A percentile compares a stretch with the other conserved stretches of the same genome.
phyloP scores from a whole-genome alignment of 2,888 invertebrate species.

The Calameuta idolon region DNA sequence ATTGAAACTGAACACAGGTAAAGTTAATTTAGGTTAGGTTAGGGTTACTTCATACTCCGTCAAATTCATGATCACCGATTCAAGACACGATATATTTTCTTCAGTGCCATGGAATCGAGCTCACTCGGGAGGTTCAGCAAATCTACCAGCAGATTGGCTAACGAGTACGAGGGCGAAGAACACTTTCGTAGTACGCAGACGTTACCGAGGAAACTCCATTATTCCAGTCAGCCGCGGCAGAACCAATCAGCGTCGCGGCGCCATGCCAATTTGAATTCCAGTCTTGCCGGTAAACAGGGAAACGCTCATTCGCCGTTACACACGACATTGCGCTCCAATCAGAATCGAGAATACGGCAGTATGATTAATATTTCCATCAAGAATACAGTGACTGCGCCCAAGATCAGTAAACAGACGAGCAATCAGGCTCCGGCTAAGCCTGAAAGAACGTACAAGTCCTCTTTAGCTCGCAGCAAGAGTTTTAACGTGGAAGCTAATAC shows the following conservation, averaged over 20 bases:
- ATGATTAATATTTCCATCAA: slow-evolving; percentile 76
- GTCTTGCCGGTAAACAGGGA: slow-evolving; percentile 9
- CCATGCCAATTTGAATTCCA: slow-evolving; percentile 25
- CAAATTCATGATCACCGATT: neutral
- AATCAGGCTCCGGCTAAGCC: slow-evolving; percentile 73
- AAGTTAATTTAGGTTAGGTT: slow-evolving; percentile 20
- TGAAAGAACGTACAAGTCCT: slow-evolving; percentile 81
- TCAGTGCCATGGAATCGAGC: slow-evolving; percentile 75
- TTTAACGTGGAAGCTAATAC: slow-evolving; percentile 82
- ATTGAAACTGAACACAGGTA: slow-evolving; percentile 50
- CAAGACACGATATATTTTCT: slow-evolving; percentile 52
- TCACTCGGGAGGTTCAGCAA: slow-evolving; percentile 87
- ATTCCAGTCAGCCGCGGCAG: slow-evolving; percentile 64
- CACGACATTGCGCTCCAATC: slow-evolving; percentile 14
- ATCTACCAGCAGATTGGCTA: slow-evolving; percentile 78
- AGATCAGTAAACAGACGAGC: slow-evolving; percentile 42
- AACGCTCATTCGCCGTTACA: slow-evolving; percentile 14
- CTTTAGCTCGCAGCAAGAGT: slow-evolving; percentile 83
- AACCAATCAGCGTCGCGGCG: slow-evolving; percentile 52
- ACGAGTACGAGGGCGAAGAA: slow-evolving; percentile 71
- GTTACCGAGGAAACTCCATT: slow-evolving; percentile 74
- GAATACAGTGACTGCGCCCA: slow-evolving; percentile 63
- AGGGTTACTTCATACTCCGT: neutral
- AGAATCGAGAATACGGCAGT: slow-evolving; percentile 52
- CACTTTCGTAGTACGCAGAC: slow-evolving; percentile 79